Base-by-base conservation (phyloP, 2,113 vertebrate genomes). In the Psophia crepitans region DNA sequence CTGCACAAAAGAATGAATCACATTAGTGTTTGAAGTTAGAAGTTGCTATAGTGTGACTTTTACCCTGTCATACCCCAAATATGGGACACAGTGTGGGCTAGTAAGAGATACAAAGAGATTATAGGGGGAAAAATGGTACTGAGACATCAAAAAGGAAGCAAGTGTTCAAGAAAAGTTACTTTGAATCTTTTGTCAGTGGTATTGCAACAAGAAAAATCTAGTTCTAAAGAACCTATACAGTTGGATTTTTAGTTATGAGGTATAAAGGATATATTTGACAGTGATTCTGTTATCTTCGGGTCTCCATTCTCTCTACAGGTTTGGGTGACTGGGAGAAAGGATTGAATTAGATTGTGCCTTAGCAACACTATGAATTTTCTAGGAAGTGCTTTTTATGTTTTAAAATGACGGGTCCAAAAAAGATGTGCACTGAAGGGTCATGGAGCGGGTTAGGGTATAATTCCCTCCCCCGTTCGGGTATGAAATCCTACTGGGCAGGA, bases 81-180 rank as follows among this genome's bases (percentile, higher is more conserved):
- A 69, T 54, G 84, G 94, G 93, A 69, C 79, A 81, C 96, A 94
- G 95, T 94, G 89, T 94, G 95, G 96, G 93, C 65, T 91, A 82
- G 80, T 49, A 60, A 46, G 86, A 89, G 49, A 54, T 57, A 93
- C 53, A 92, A 92, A 97, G 86, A 76, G 80, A 96, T 90, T 84
- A 33, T 2, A 93, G 77, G 58, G 81, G 51, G 3, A 6, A 76
- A 51, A 96, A 76, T 46, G 74, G 74, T 66, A 64, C 53, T 13
- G n/a, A 90, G 48, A 53, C 84, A 89, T 77, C 44, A 96, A 93
- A 96, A 85, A 77, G 75, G 84, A 92, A 68, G 65, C 84, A 87
- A 94, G 54, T 54, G 80, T 89, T 94, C 80, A 93, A 95, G 94
- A 78, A 93, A 96, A 93, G 89, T 84, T 94, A 75, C 97, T 97